Base-by-base conservation (phyloP, 2,797 vertebrate genomes). In the Molothrus ater region DNA sequence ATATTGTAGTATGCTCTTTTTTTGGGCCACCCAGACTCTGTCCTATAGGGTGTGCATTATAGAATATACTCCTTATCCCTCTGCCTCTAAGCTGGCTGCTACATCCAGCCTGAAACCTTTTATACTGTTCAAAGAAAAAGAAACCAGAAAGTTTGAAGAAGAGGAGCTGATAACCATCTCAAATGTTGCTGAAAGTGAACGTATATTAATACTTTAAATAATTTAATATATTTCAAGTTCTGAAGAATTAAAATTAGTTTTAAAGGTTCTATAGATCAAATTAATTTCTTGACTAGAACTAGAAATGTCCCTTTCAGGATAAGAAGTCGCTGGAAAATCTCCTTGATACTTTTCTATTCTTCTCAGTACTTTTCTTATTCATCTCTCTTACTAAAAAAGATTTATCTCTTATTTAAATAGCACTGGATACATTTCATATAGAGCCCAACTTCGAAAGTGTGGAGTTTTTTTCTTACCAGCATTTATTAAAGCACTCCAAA, bases 401-500 rank as follows among this genome's bases (percentile, higher is more conserved):
- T 76, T 78, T 86, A 63, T 92, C 54, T 90, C 89, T 92, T 93
- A 90, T 96, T 95, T 94, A 68, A 95, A 94, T 60, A 93, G 34
- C 20, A 43, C 29, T 83, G 90, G 90, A 59, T 91, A 86, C 13
- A 80, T 91, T 95, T 96, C 81, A 81, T 61, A 59, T 10, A 53
- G 66, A 94, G 98, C 95, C 88, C 84, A 95, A 72, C 79, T 97
- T 97, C 78, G 75, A 74, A 96, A 72, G 38, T 72, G 40, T 10
- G 8, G 16, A 51, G 29, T 71, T 94, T 97, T 96, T 68, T 82
- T 92, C 71, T 72, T 81, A 64, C 68, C 38, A 51, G 92, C 69
- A 96, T 80, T 97, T 96, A 93, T 93, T 96, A 93, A 82, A 96
- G 71, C 29, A 36, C 47, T 95, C 64, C 64, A 95, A 92, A 94